Evolutionary conservation across 2,888 invertebrate species (phyloP), one percentile per base, ranked within the genome.

Genomic region (Hanleya hanleyi): DNA sequence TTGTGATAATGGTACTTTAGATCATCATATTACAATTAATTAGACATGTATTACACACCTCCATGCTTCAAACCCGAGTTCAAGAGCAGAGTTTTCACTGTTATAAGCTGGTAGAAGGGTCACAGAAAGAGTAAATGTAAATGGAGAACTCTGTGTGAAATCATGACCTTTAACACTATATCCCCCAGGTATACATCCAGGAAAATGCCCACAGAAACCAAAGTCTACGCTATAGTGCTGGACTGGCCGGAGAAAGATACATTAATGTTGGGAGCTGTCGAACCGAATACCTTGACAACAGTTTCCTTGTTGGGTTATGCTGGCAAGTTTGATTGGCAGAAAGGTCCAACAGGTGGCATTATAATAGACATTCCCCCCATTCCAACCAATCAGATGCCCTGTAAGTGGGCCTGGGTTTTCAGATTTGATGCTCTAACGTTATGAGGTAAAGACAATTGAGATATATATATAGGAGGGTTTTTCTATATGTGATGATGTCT

Each of bases 181-280:
- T 49, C 62, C 73, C 69, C 36, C 73, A 84, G 84, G 83, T 87
- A 84, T 73, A 86, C 86, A 86, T 89, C 72, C 38, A 76, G 74
- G 47, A 74, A 69, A 22, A 57, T 68, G 15, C 37, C 74, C 9
- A 51, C 67, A 6, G 79, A 77, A 6, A 73, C 65, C 68, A 68
- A 69, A 33, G 91, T 95, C 22, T 96, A 94, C 88, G 95, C 94
- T 0, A 93, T 93, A 66, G 90, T 94, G 29, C 90, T 96, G 49
- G 88, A 92, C 1, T 96, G 96, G 95, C 96, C 96, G 0, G 86
- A 89, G 33, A 89, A 92, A 61, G 92, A 92, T 73, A 85, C 91
- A 26, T 88, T 95, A 12, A 79, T 88, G 26, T 89, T 94, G n/a
- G 91, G 91, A 77, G 89, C 92, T 0, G 84, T 91, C 1, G 86